phyloP scores from a whole-genome alignment of 1,140 invertebrate genomes.

The Drosophila tropicalis region DNA sequence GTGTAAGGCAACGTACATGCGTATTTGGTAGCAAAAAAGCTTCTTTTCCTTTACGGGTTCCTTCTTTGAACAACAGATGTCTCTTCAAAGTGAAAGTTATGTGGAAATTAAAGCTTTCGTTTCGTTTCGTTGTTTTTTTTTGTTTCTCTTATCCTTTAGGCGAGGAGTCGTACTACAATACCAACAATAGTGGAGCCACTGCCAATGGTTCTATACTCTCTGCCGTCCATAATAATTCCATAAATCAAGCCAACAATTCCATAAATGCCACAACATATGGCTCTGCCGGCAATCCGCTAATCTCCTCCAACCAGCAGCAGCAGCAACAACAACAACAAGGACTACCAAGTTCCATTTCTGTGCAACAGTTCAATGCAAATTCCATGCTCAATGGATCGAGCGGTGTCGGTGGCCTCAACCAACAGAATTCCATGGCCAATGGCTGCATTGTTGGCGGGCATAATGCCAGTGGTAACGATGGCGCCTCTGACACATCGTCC shows the following conservation, averaged over 20 bases:
- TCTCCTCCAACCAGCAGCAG: slow-evolving; percentile 58
- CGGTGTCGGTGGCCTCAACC: slow-evolving; percentile 41
- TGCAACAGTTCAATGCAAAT: slow-evolving; percentile 81
- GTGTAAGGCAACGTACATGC: slow-evolving; percentile 21
- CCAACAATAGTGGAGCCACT: slow-evolving; percentile 59
- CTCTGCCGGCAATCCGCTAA: slow-evolving; percentile 61
- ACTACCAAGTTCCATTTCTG: slow-evolving; percentile 78
- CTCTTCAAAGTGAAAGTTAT: slow-evolving; percentile 44
- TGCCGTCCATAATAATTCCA: slow-evolving; percentile 82
- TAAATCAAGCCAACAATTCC: slow-evolving; percentile 78
- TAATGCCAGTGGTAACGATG: slow-evolving; percentile 79
- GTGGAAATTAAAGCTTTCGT: slow-evolving; percentile 32
- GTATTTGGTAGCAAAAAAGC: background rate
- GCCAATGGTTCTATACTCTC: slow-evolving; percentile 77
- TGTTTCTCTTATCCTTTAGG: slow-evolving; percentile 43
- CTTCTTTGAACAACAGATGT: slow-evolving; percentile 40
- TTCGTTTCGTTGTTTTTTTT: background rate
- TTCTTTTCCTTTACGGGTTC: background rate
- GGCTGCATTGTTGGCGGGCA: slow-evolving; percentile 46
- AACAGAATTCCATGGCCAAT: slow-evolving; percentile 73
- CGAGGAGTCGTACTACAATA: slow-evolving; percentile 78
- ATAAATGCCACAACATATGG: slow-evolving; percentile 75
- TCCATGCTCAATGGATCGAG: slow-evolving; percentile 54
- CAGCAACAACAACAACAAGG: slow-evolving; percentile 58
- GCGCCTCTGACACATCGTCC: slow-evolving; percentile 83